Conservation (phyloP, 2,888 invertebrate genomes). For the Zygogramma bicolorata region DNA sequence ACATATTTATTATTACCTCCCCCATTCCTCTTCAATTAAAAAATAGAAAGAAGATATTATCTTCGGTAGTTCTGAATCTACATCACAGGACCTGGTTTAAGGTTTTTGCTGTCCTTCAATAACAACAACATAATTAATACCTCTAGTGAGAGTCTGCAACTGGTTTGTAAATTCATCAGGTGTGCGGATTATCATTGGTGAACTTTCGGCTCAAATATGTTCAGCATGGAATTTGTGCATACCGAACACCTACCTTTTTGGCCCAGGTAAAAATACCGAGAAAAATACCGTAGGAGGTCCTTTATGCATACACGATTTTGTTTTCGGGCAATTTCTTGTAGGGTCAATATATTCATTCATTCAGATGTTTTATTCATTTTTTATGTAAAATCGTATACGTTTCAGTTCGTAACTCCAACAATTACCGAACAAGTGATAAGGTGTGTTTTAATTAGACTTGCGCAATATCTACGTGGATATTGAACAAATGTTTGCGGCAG, state of each 20-base stretch:
- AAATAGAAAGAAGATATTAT: too few species aligned
- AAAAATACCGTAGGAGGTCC: background rate
- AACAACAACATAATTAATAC: too few species aligned
- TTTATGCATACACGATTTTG: background rate
- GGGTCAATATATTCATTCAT: slow-evolving; percentile 7
- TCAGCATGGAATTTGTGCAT: background rate
- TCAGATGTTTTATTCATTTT: slow-evolving; percentile 5
- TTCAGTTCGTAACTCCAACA: background rate
- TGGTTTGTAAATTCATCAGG: background rate
- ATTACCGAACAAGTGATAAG: background rate
- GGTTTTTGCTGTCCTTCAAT: too few species aligned
- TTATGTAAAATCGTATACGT: background rate
- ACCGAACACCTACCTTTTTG: background rate
- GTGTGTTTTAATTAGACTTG: slow-evolving; percentile 1
- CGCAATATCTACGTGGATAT: background rate
- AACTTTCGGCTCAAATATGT: background rate
- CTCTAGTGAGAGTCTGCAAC: background rate
- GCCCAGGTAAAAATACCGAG: slow-evolving; percentile 1
- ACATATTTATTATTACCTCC: too few species aligned
- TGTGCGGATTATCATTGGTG: background rate
- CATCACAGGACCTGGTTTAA: too few species aligned
- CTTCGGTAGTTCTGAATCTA: too few species aligned
- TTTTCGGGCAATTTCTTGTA: background rate
- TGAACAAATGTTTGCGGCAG: background rate
- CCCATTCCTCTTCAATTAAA: too few species aligned